Evolutionary conservation across 2,888 invertebrate genomes (phyloP).

Genomic region (Coelinius sp.): DNA sequence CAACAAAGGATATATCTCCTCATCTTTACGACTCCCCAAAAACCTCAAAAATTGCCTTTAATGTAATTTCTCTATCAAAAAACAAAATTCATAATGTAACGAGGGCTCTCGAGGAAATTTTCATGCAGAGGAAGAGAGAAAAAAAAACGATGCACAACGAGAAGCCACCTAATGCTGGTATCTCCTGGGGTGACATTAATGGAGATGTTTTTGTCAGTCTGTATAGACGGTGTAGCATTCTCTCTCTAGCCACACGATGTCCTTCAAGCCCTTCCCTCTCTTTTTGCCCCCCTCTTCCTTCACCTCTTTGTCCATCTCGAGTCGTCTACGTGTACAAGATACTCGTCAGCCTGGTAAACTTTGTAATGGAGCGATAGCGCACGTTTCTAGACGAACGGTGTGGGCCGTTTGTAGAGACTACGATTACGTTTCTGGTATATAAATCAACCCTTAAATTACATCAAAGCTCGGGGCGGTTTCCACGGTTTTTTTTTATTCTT

Average conservation of each 20-base stretch:
- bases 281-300: background rate
- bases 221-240: slow-evolving; percentile 25
- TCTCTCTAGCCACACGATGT: background rate
- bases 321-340: slow-evolving; percentile 33
- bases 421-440: slow-evolving; percentile 25
- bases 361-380: slow-evolving; percentile 47
- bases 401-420: slow-evolving; percentile 13
- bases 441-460: slow-evolving; percentile 37
- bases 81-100: slow-evolving; percentile 3
- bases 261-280: slow-evolving; percentile 2
- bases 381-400: slow-evolving; percentile 39
- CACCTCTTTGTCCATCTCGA: background rate
- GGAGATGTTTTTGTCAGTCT: slow-evolving; percentile 46
- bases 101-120: background rate
- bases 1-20: too few relatives aligned
- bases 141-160: slow-evolving; percentile 15
- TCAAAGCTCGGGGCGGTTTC: slow-evolving; percentile 31
- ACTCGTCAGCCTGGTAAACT: slow-evolving; percentile 41
- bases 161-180: slow-evolving; percentile 24
- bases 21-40: too few relatives aligned
- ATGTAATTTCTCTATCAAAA: background rate
- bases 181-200: slow-evolving; percentile 40
- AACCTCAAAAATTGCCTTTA: background rate
- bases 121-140: background rate
- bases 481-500: background rate